Conservation (phyloP, 2,797 vertebrate species). For the Enoplosus armatus region DNA sequence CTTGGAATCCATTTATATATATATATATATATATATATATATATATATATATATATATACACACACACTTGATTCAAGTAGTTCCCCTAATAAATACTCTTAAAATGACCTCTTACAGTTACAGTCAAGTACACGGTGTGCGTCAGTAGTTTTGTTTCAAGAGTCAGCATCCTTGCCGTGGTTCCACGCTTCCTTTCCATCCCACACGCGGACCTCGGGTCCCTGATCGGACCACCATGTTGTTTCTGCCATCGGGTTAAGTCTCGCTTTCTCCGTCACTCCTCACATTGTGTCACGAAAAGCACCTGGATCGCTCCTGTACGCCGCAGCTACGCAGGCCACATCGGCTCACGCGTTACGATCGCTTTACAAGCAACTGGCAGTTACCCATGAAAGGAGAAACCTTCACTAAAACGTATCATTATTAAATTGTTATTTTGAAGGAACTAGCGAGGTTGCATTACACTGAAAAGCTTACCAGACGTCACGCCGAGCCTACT, state of each 20-base stretch:
- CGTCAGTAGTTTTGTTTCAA: neutral
- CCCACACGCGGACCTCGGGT: conserved; percentile 7
- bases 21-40: too few relatives aligned
- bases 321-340: neutral
- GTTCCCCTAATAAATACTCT: too few relatives aligned
- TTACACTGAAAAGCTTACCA: neutral
- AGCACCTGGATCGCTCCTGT: neutral
- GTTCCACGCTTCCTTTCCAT: conserved; percentile 35
- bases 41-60: too few relatives aligned
- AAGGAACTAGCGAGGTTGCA: too few relatives aligned
- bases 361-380: conserved; percentile 7
- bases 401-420: neutral
- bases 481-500: neutral
- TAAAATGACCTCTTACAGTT: neutral
- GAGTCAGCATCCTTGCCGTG: neutral
- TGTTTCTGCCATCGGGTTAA: conserved; percentile 1
- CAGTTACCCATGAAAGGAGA: conserved; percentile 3
- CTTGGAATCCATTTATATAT: neutral
- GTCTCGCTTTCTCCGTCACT: conserved; percentile 29
- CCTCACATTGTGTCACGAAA: conserved; percentile 6
- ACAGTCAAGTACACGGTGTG: neutral
- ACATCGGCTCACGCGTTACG: neutral
- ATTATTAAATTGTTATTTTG: too few relatives aligned
- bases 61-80: neutral
- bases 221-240: neutral